Evolutionary conservation across 2,888 invertebrate genomes (phyloP).

Genomic region (Hylaea fasciaria): DNA sequence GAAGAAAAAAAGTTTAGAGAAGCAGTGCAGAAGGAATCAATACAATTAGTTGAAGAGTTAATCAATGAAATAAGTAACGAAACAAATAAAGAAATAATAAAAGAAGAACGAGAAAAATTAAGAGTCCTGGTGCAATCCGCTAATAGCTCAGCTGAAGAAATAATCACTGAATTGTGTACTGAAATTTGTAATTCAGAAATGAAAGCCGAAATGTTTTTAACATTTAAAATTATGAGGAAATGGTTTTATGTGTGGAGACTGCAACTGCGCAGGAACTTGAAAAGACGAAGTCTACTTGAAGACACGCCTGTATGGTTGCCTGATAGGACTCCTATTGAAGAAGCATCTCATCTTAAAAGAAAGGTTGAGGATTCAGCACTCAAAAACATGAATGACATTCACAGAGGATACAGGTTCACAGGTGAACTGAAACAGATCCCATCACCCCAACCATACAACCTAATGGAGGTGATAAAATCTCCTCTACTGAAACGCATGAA

Average conservation of each 20-base stretch:
- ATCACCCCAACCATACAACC: slow-evolving; percentile 66
- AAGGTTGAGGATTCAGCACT: slow-evolving; percentile 64
- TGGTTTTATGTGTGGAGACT: slow-evolving; percentile 73
- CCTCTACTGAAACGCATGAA: slow-evolving; percentile 77
- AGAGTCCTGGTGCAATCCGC: slow-evolving; percentile 61
- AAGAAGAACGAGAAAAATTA: slow-evolving; percentile 65
- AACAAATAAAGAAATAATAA: slow-evolving; percentile 55
- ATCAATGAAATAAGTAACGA: slow-evolving; percentile 62
- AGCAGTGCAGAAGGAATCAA: slow-evolving; percentile 69
- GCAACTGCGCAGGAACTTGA: slow-evolving; percentile 64
- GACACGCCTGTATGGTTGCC: slow-evolving; percentile 79
- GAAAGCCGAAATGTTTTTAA: slow-evolving; percentile 68
- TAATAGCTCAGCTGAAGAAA: slow-evolving; percentile 57
- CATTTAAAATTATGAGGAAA: slow-evolving; percentile 66
- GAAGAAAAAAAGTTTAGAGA: slow-evolving; percentile 63
- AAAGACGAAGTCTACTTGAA: slow-evolving; percentile 68
- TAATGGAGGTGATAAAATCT: slow-evolving; percentile 78
- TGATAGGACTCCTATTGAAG: slow-evolving; percentile 65
- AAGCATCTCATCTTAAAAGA: slow-evolving; percentile 64
- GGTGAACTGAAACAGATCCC: slow-evolving; percentile 66
- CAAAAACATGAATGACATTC: slow-evolving; percentile 72
- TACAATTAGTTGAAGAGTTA: slow-evolving; percentile 63
- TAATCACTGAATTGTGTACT: slow-evolving; percentile 61
- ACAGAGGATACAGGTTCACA: slow-evolving; percentile 71
- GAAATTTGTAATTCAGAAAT: slow-evolving; percentile 70